Base-by-base conservation (phyloP, 2,113 vertebrate species). In the Panthera leo region DNA sequence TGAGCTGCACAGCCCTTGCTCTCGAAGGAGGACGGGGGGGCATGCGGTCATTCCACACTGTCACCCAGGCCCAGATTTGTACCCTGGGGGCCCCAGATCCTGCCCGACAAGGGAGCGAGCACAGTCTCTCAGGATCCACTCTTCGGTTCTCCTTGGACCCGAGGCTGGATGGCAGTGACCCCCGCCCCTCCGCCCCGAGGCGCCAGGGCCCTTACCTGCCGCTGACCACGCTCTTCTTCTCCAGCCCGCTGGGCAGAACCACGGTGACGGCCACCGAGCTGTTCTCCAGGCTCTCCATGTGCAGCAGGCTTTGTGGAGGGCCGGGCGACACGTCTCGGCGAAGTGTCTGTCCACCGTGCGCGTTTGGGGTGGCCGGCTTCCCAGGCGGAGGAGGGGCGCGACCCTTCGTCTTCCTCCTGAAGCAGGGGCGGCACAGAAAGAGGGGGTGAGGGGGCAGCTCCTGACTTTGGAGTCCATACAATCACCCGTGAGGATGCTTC, bases 351-450 rank as follows among this genome's bases (percentile, higher is more conserved):
- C 98, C 97, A 3, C 89, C n/a, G 16, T 98, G 99, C 97, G 98
- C 95, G 82, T 96, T 98, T 14, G 98, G 98, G 9, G 98, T 97
- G 75, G 98, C 93, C 0, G 99, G 98, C 97, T 86, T 97, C 7
- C 99, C 99, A 2, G 99, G 99, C 94, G 99, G 99, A 1, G 99
- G 99, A 3, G 99, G 99, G 39, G 99, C 99, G 0, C 98, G 99
- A 18, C 98, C 98, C 98, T 99, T 99, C 99, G 99, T 99, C 98
- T 97, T 99, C 98, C 97, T 99, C 97, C 99, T 99, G 95, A 6
- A 97, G 67, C 97, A 97, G 80, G 2, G 93, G 96, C 90, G 34
- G 53, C 10, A 97, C 21, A 96, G 13, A 75, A 95, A 34, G 13
- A 45, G 8, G 0, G 31, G 18, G 7, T 95, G 8, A 91, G 36